Percentiles rank a stretch among this genome's conserved stretches.
Evolutionary conservation across 1,140 invertebrate species (phyloP).

Genomic region (Galendromus occidentalis): DNA sequence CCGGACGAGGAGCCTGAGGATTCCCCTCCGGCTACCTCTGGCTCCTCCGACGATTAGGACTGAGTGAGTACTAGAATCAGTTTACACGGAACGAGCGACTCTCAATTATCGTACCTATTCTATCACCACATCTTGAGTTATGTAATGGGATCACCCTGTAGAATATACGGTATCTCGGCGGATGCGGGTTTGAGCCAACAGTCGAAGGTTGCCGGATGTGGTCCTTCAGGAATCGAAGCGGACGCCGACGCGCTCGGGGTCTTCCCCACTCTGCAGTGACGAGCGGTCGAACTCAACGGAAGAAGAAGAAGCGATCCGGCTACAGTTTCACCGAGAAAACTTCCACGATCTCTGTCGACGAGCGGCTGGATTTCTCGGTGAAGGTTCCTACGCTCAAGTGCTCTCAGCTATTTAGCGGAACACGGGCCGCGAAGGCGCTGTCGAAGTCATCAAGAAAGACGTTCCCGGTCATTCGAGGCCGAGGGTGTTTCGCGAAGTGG

Average conservation of each 20-base stretch:
- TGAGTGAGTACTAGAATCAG: too few species aligned
- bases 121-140: too few species aligned
- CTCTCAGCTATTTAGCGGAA: constrained; percentile 67
- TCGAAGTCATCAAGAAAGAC: constrained; percentile 88
- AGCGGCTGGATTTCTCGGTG: constrained; percentile 80
- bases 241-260: constrained; percentile 3
- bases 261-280: not conserved
- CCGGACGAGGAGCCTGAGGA: too few species aligned
- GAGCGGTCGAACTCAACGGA: constrained; percentile 41
- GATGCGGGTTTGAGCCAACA: not conserved
- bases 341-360: constrained; percentile 73
- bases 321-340: constrained; percentile 43
- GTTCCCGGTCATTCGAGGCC: constrained; percentile 71
- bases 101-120: too few species aligned
- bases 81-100: too few species aligned
- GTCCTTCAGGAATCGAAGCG: not conserved
- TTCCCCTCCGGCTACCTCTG: too few species aligned
- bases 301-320: constrained; percentile 66
- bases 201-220: not conserved
- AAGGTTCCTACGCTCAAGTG: constrained; percentile 65
- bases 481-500: constrained; percentile 89
- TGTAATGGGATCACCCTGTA: too few species aligned
- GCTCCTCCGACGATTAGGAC: too few species aligned
- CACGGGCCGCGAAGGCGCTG: constrained; percentile 79
- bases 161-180: too few species aligned